Percentiles rank a stretch among this genome's conserved stretches.
Evolutionary conservation across 2,113 vertebrate genomes (phyloP).

Genomic region (Epinephelus lanceolatus): DNA sequence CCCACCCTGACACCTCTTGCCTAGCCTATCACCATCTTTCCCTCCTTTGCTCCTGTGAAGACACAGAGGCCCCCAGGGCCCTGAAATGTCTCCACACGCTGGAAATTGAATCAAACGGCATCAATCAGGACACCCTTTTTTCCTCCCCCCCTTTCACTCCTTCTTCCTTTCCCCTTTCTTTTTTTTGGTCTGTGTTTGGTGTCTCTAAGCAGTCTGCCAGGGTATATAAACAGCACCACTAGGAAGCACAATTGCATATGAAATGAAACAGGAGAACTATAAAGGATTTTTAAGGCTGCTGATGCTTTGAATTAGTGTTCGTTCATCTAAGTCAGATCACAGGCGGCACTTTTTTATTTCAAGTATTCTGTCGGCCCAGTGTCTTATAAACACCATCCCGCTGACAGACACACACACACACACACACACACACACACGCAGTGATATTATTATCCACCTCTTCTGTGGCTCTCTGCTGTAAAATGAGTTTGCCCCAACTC

Average conservation of each 20-base stretch:
- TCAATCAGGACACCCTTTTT: conserved; percentile 76
- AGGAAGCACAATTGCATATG: conserved; percentile 57
- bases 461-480: conserved; percentile 93
- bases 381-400: conserved; percentile 46
- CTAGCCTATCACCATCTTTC: conserved; percentile 58
- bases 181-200: conserved; percentile 54
- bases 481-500: conserved; percentile 99
- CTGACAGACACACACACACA: conserved; percentile 45
- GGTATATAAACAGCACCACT: conserved; percentile 54
- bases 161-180: conserved; percentile 24
- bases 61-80: conserved; percentile 76
- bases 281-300: conserved; percentile 23
- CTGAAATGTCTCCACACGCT: conserved; percentile 83
- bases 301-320: conserved; percentile 51
- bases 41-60: conserved; percentile 74
- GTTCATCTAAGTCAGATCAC: conserved; percentile 41
- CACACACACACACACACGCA: conserved; percentile 64
- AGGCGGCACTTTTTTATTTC: conserved; percentile 39
- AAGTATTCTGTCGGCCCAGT: conserved; percentile 24
- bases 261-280: conserved; percentile 37
- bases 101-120: conserved; percentile 85
- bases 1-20: not conserved
- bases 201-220: conserved; percentile 63
- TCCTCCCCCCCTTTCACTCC: conserved; percentile 30
- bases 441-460: conserved; percentile 85